phyloP scores from a whole-genome alignment of 2,888 invertebrate genomes.

The Empis stercorea region DNA sequence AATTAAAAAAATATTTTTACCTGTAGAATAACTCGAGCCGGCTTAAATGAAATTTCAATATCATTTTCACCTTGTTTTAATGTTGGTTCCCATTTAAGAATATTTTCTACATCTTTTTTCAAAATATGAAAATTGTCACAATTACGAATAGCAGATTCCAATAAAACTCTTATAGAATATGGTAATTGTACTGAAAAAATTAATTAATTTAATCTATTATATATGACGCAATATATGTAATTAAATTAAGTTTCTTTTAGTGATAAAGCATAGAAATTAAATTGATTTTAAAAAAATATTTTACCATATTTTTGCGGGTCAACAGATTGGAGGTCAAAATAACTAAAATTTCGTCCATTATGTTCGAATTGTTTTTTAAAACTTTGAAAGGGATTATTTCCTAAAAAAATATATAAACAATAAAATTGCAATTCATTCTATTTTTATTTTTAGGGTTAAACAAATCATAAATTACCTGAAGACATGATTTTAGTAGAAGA shows the following conservation, averaged over 20 bases:
- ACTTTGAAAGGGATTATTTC: constrained; percentile 48
- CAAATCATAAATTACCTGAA: constrained; percentile 3
- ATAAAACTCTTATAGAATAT: constrained; percentile 77
- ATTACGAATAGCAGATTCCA: constrained; percentile 92
- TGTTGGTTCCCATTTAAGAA: constrained; percentile 69
- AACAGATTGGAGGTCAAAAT: constrained; percentile 63
- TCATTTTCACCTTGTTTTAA: constrained; percentile 38
- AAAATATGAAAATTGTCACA: constrained; percentile 91
- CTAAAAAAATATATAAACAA: constrained; percentile 26
- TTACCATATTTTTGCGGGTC: constrained; percentile 67
- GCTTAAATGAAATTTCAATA: constrained; percentile 91
- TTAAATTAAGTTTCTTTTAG: no score
- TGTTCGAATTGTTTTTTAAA: constrained; percentile 47
- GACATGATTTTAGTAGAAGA: neutral
- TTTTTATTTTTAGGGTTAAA: neutral
- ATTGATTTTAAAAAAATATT: constrained; percentile 19
- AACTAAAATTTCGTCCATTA: constrained; percentile 53
- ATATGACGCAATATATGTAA: neutral
- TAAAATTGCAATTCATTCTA: neutral
- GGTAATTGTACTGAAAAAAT: constrained; percentile 60
- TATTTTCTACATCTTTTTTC: constrained; percentile 72
- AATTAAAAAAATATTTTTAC: constrained; percentile 36
- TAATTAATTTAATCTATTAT: neutral
- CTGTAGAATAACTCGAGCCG: constrained; percentile 90
- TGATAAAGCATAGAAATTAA: neutral